Conservation (phyloP, 1,140 invertebrate species). For the Drosophila cardini region DNA sequence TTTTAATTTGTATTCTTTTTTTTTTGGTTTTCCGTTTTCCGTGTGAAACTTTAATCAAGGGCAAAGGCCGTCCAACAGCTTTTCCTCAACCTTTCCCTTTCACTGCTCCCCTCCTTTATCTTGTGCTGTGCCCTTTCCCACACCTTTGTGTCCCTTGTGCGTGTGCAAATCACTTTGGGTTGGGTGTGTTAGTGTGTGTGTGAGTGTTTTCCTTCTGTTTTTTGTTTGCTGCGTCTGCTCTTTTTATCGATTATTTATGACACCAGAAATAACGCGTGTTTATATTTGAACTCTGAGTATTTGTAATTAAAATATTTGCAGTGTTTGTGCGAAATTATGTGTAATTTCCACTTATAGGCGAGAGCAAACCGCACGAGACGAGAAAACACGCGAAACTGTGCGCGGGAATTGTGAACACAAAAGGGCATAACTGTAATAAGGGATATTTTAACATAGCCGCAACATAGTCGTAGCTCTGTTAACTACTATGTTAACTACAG, state of each 20-base stretch:
- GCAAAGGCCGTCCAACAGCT: constrained; percentile 27
- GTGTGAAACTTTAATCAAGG: constrained; percentile 40
- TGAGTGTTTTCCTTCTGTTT: too few relatives aligned
- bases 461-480: not conserved
- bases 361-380: constrained; percentile 49
- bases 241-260: constrained; percentile 72
- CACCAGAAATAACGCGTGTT: constrained; percentile 34
- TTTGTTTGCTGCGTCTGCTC: constrained; percentile 15
- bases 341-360: not conserved
- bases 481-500: not conserved
- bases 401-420: constrained; percentile 44
- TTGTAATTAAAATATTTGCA: constrained; percentile 37
- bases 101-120: not conserved
- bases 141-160: too few relatives aligned
- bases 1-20: constrained; percentile 7
- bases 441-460: constrained; percentile 35
- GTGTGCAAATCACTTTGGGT: too few relatives aligned
- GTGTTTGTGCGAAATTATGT: constrained; percentile 32
- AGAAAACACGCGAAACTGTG: constrained; percentile 66
- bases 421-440: constrained; percentile 22
- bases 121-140: too few relatives aligned
- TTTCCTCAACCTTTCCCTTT: constrained; percentile 9
- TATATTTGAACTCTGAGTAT: constrained; percentile 3
- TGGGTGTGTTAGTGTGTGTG: too few relatives aligned
- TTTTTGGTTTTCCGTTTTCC: constrained; percentile 37